Base-by-base conservation (phyloP, 2,797 vertebrate genomes). In the Vespertilio murinus region DNA sequence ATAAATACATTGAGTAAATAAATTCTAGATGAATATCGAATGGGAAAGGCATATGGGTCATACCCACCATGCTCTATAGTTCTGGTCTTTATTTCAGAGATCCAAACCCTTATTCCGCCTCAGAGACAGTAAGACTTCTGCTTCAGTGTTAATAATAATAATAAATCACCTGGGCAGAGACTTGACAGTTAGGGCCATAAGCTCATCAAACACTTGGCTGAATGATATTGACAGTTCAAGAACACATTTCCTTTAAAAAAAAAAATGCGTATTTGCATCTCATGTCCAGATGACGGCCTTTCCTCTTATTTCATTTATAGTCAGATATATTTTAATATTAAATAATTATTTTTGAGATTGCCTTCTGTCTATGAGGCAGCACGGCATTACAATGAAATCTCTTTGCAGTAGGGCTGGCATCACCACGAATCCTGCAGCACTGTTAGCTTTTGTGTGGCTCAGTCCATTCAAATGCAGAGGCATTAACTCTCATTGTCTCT, bases 71-170 rank as follows among this genome's bases (percentile, higher is more conserved):
- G 3, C 40, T 92, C 12, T 70, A 35, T 17, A 40, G 9, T 35
- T 35, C 28, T 74, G n/a, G 42, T 70, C 28, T 94, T 93, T 67
- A 73, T 59, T 73, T 25, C 40, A 61, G 40, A 82, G 75, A 83
- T 65, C 17, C 65, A 93, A 91, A 83, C 8, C 8, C 47, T n/a
- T 52, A 0, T 90, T 80, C 67, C 75, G 74, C 59, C 42, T 59
- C 69, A 54, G 22, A 95, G 81, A 71, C 4, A 18, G 33, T 59
- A 69, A 74, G 85, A 88, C 23, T 85, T 92, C 90, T 94, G 64
- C 77, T 64, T 93, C 40, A 35, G 16, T 90, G 77, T 92, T 94
- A 84, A 90, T 70, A 92, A 78, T n/a, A 91, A 75, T 18, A 90
- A 75, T 23, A 90, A 81, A 85, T 90, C 88, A 87, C 56, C 45